These are phyloP conservation scores for Malurus splendens DNA, from an alignment of 2,797 vertebrate genomes.

Conservation along the genomic window DNA sequence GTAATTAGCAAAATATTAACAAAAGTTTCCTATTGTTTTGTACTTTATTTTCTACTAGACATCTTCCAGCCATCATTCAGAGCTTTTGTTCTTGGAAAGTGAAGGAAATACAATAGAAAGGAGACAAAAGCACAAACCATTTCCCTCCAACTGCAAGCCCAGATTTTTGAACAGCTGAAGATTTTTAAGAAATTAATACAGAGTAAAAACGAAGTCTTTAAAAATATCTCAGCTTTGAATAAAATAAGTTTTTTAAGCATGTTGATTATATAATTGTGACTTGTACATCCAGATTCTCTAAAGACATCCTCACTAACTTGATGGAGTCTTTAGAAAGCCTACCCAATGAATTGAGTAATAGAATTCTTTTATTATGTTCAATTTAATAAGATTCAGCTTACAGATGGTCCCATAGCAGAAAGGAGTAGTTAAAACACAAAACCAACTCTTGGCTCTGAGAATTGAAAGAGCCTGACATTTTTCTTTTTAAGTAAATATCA, in stretches of 20 bases:
- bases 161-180: not conserved
- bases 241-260: not conserved
- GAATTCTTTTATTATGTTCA: not conserved
- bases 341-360: not conserved
- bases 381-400: not conserved
- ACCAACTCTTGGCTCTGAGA: not conserved
- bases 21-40: not conserved
- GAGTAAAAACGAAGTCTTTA: not conserved
- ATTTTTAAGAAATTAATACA: not conserved
- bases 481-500: constrained; percentile 40
- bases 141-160: not conserved
- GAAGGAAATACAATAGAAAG: not conserved
- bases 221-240: not conserved
- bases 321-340: not conserved
- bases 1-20: not conserved
- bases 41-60: not conserved
- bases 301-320: not conserved
- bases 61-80: not conserved
- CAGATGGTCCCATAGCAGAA: not conserved
- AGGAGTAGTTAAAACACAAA: not conserved
- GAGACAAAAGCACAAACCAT: not conserved
- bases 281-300: not conserved
- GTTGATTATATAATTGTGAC: not conserved
- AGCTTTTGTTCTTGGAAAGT: not conserved
- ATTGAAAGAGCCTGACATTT: constrained; percentile 8